Conservation (phyloP, 2,797 vertebrate species). For the Psittacula echo region DNA sequence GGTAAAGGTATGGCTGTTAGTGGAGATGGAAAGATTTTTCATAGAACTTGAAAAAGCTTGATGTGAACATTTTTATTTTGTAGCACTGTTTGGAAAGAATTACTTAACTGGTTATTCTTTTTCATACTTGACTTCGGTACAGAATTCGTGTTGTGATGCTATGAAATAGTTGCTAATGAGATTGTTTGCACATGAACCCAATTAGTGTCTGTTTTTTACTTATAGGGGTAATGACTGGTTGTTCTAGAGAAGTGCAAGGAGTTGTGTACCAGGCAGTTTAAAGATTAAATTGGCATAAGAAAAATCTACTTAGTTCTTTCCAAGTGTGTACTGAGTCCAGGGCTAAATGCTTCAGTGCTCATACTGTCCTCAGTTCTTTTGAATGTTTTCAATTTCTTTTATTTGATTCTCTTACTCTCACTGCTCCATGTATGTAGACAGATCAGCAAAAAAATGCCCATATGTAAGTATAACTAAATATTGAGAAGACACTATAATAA, state of each 20-base stretch:
- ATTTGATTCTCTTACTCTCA: background rate
- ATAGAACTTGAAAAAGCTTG: background rate
- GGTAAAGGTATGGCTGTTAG: background rate
- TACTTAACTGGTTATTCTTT: background rate
- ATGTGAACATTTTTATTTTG: background rate
- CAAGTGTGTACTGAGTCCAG: background rate
- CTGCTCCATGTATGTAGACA: background rate
- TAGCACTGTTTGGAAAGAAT: background rate
- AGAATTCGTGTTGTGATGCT: background rate
- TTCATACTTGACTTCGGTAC: background rate
- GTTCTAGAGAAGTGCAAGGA: background rate
- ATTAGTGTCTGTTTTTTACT: background rate
- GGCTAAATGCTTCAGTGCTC: background rate
- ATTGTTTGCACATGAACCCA: background rate
- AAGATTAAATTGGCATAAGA: background rate
- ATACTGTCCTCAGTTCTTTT: background rate
- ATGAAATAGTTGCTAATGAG: background rate
- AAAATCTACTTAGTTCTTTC: background rate
- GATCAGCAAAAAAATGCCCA: background rate
- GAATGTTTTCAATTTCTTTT: background rate
- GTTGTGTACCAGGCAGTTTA: background rate
- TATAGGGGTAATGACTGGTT: background rate
- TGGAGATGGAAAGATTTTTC: background rate
- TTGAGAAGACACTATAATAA: background rate
- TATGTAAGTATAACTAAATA: background rate